Base-by-base conservation (phyloP, 2,113 vertebrate species). In the Carollia perspicillata region DNA sequence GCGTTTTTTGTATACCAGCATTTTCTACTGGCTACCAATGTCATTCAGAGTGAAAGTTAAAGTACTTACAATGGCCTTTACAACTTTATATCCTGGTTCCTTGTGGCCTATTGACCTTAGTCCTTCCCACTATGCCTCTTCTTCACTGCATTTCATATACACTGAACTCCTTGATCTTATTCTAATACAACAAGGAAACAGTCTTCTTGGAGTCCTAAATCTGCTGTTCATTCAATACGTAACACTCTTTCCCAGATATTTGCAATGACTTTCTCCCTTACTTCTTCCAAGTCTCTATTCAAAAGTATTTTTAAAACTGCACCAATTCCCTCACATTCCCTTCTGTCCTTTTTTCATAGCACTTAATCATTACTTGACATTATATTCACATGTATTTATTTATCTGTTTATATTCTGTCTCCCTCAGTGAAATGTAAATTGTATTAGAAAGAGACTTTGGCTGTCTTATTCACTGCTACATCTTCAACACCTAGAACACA, bases 401-500 rank as follows among this genome's bases (percentile, higher is more conserved):
- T 84, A 51, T 37, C 33, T 94, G 40, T 72, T 72, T 66, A 93
- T 74, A 65, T 47, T 58, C 33, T 74, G 17, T 40, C 16, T 87
- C 37, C n/a, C n/a, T 68, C 37, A 68, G 55, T 77, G 83, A 89
- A 95, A 86, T 74, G 23, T 78, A 89, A 86, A 86, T n/a, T 78
- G 30, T 22, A 44, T 60, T 79, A 79, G 23, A 90, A 75, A 93
- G 65, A 93, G 18, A 93, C 33, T 5, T 44, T 53, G 14, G 60
- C 65, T 90, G 26, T 55, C 65, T 94, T 90, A 60, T 33, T 90
- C 42, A 89, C 8, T 40, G 22, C 35, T 53, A 35, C 10, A 68
- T 33, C 9, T 11, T 93, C 90, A 85, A 84, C 58, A 96, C n/a
- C 49, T 69, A 66, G n/a, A 95, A 94, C 58, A 95, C 16, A 95